Conservation (phyloP, 2,888 invertebrate species). For the Zygogramma bicolorata region DNA sequence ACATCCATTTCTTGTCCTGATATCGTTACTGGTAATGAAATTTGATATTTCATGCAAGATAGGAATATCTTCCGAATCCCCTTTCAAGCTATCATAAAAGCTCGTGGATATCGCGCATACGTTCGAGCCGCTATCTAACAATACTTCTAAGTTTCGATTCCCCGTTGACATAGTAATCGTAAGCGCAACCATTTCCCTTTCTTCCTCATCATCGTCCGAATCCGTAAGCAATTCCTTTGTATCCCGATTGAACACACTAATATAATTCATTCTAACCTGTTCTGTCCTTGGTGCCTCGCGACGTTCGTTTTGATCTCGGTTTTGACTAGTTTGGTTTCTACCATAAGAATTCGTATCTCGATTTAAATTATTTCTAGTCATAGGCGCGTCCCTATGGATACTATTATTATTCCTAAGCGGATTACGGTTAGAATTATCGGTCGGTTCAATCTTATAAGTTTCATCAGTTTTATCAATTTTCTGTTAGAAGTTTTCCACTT, state of each 20-base stretch:
- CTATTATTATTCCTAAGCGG: neutral
- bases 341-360: no score
- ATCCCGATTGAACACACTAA: slow-evolving; percentile 20
- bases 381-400: neutral
- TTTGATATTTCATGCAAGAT: slow-evolving; percentile 22
- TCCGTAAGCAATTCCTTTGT: slow-evolving; percentile 7
- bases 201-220: neutral
- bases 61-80: neutral
- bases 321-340: no score
- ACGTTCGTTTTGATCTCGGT: neutral
- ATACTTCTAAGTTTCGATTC: neutral
- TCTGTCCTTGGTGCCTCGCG: neutral
- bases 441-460: neutral
- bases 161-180: slow-evolving; percentile 7
- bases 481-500: slow-evolving; percentile 31
- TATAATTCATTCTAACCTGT: slow-evolving; percentile 15
- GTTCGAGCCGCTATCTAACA: slow-evolving; percentile 25
- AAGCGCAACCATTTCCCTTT: neutral
- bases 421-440: neutral
- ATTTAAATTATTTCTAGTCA: neutral
- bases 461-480: slow-evolving; percentile 36
- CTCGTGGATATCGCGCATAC: slow-evolving; percentile 14
- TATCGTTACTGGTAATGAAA: slow-evolving; percentile 1
- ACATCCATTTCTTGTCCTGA: neutral
- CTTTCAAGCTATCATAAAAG: slow-evolving; percentile 2